Evolutionary conservation across 2,888 invertebrate species (phyloP).

Genomic region (Amblyjoppa proteus): DNA sequence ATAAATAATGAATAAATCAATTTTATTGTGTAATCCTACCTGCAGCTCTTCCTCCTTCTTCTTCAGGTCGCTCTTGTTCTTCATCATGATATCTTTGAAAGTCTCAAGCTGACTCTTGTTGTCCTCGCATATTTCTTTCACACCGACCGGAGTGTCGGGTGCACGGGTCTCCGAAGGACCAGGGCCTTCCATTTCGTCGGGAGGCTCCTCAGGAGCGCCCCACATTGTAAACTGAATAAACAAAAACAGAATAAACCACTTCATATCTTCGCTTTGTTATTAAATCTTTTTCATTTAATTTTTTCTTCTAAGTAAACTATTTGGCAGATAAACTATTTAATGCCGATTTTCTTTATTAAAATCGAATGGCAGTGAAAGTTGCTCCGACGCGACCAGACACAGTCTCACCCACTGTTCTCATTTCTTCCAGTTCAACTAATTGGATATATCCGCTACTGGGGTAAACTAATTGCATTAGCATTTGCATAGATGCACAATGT

Average conservation of each 20-base stretch:
- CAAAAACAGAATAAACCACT: conserved; percentile 79
- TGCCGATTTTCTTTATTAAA: conserved; percentile 61
- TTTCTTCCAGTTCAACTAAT: conserved; percentile 81
- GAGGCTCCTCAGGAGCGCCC: conserved; percentile 79
- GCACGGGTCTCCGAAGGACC: conserved; percentile 71
- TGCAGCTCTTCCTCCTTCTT: conserved; percentile 83
- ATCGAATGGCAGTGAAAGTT: conserved; percentile 83
- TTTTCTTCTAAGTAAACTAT: conserved; percentile 59
- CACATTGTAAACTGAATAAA: conserved; percentile 82
- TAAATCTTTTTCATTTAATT: conserved; percentile 32
- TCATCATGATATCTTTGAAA: conserved; percentile 81
- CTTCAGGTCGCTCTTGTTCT: conserved; percentile 80
- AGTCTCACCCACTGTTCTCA: conserved; percentile 81
- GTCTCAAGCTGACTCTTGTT: conserved; percentile 79
- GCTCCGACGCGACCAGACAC: conserved; percentile 75
- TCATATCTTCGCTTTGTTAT: conserved; percentile 73
- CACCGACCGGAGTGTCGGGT: conserved; percentile 49
- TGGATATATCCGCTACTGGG: conserved; percentile 81
- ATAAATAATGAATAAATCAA: background rate
- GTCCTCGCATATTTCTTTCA: conserved; percentile 77
- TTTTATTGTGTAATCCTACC: conserved; percentile 72
- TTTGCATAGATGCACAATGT: conserved; percentile 62
- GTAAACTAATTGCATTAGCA: conserved; percentile 84
- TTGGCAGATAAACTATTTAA: conserved; percentile 36
- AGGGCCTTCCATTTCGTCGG: conserved; percentile 75